A percentile compares a stretch with the other conserved stretches of the same genome.
Evolutionary conservation across 2,113 vertebrate species (phyloP).

Genomic region (Circaetus cinerascens): DNA sequence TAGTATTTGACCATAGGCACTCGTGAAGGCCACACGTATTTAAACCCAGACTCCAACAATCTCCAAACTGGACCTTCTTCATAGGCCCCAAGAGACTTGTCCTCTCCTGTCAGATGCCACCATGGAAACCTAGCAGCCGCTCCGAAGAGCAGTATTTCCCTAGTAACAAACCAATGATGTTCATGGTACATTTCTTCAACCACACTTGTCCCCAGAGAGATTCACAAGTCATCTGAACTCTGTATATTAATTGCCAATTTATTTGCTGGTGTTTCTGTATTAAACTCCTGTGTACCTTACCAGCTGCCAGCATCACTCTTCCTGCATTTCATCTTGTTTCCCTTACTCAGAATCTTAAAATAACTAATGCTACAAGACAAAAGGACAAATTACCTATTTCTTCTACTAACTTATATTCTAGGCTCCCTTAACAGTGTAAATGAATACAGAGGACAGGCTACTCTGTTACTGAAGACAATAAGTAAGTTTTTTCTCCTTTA

Average conservation of each 20-base stretch:
- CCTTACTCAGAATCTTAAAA: neutral
- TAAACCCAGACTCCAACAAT: neutral
- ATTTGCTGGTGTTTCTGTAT: neutral
- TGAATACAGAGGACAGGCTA: neutral
- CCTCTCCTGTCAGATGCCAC: neutral
- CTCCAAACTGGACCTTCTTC: neutral
- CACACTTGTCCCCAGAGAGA: neutral
- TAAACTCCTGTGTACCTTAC: neutral
- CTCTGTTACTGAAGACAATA: neutral
- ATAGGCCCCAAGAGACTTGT: too few species aligned
- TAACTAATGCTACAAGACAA: neutral
- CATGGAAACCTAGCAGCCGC: neutral
- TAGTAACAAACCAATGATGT: neutral
- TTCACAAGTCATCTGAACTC: neutral
- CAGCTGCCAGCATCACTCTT: neutral
- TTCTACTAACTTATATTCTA: neutral
- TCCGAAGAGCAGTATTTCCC: neutral
- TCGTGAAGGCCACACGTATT: neutral
- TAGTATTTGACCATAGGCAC: neutral
- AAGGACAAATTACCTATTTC: neutral
- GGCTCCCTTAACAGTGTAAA: neutral
- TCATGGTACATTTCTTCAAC: neutral
- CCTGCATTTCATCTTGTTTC: neutral
- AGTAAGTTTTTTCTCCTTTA: neutral
- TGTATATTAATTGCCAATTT: neutral